Base-by-base conservation (phyloP, 2,113 vertebrate genomes). In the Coptodon rendalli region DNA sequence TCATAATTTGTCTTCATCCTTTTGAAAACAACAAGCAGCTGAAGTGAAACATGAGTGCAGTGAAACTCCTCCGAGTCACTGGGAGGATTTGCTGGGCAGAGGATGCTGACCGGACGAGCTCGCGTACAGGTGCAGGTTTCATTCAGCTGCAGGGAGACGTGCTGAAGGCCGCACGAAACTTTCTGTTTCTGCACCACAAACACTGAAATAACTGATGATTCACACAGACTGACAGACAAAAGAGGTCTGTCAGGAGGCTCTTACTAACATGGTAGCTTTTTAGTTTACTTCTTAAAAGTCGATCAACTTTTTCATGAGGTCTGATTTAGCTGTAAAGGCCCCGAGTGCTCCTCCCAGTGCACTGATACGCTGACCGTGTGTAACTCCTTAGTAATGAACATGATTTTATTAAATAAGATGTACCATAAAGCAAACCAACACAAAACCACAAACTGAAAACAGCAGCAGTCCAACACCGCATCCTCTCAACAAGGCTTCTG, bases 1-100 rank as follows among this genome's bases (percentile, higher is more conserved):
- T 88, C 78, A 81, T 36, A 73, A 34, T 66, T 79, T 40, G 24
- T 53, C 24, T 56, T 86, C 85, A 87, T 89, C 88, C 81, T 88
- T 68, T 68, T 59, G 81, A 88, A 86, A 90, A 92, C 86, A 79
- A 61, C 53, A 31, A 50, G 59, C 52, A 22, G 61, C 78, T 34
- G 73, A 78, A 78, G 73, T 78, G 73, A 78, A 78, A 52, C 73
- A 52, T 10, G 9, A 52, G 45, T 29, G 45, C 45, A 34, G 73
- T 52, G 73, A 78, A 78, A 78, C 73, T 78, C 6, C 68, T 29
- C 22, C 2, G 5, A 73, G 40, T 45, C 27, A 5, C 73, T 52
- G 45, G 17, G 27, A 78, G 45, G 6, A 52, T 78, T 78, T 78
- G 43, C 45, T 13, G 73, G 68, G 68, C 68, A 45, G 68, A 73